Conservation (phyloP, 2,888 invertebrate species). For the Allolobophora icterica region DNA sequence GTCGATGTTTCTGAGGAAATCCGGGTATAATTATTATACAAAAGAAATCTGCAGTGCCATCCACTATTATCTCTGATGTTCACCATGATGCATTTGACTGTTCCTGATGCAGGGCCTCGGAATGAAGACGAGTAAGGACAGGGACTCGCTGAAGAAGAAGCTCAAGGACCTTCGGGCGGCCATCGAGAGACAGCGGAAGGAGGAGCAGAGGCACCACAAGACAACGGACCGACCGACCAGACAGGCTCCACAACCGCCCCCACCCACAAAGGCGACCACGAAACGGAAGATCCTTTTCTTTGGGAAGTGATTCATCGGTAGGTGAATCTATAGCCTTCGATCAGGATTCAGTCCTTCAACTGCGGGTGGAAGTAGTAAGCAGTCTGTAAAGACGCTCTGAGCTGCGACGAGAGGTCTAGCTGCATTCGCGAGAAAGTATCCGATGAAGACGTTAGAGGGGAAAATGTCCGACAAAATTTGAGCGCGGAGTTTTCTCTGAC, state of each 20-base stretch:
- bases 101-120: conserved; percentile 6
- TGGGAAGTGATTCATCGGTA: background rate
- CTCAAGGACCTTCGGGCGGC: conserved; percentile 28
- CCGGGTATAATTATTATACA: too few relatives aligned
- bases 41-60: background rate
- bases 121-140: conserved; percentile 32
- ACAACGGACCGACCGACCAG: background rate
- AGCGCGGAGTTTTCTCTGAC: background rate
- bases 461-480: background rate
- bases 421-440: background rate
- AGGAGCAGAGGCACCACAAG: background rate
- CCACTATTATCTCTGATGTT: background rate
- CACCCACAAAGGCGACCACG: background rate
- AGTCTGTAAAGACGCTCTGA: background rate
- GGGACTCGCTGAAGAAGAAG: conserved; percentile 28
- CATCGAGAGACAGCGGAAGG: conserved; percentile 25
- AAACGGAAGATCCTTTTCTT: conserved; percentile 13
- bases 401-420: background rate
- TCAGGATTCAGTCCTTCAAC: background rate
- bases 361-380: background rate
- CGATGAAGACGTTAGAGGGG: background rate
- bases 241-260: background rate
- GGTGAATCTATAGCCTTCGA: background rate
- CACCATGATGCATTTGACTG: background rate
- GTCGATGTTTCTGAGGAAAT: too few relatives aligned